Evolutionary conservation across 1,140 invertebrate genomes (phyloP), one percentile per base, ranked within the genome.

Genomic region (Tribolium castaneum): DNA sequence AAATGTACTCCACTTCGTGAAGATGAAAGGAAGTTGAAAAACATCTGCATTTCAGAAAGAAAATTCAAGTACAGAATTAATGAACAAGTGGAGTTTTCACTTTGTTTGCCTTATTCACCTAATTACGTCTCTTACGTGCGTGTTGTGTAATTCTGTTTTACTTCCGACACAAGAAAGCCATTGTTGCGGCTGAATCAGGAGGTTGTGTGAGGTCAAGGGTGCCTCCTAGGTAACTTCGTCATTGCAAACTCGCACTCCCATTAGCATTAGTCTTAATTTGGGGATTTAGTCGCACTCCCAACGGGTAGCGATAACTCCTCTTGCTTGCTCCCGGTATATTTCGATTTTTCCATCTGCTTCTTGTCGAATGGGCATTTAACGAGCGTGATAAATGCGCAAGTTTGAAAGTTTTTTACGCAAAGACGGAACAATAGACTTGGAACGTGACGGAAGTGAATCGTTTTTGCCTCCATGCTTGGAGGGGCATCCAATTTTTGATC

Each of bases 181-280:
- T 34, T 12, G 25, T 66, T 66, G 9, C 13, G n/a, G 9, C 30
- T 13, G 34, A 66, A 35, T 66, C 25, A 66, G 30, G 59, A 66
- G 34, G 9, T 66, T 66, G 59, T 7, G 59, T 12, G 59, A 66
- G 59, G 59, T 66, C 59, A 66, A 35, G 30, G 59, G 30, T 66
- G 30, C 34, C 34, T 66, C 12, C 59, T 66, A 66, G 25, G 25
- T 30, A 66, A 14, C 59, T 66, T 30, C 59, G 45, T 66, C 59
- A 66, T 35, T 35, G 59, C 59, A 34, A 35, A 34, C 30, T 66
- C 30, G 59, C 14, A 25, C 59, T 59, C 59, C 59, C 59, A 66
- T 66, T 66, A 66, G 30, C 59, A 66, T 66, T 66, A 66, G 25
- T 66, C 59, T 66, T 66, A 25, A 66, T 66, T 66, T 66, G 12